Base-by-base conservation (phyloP, 2,797 vertebrate species). In the Cygnus olor region DNA sequence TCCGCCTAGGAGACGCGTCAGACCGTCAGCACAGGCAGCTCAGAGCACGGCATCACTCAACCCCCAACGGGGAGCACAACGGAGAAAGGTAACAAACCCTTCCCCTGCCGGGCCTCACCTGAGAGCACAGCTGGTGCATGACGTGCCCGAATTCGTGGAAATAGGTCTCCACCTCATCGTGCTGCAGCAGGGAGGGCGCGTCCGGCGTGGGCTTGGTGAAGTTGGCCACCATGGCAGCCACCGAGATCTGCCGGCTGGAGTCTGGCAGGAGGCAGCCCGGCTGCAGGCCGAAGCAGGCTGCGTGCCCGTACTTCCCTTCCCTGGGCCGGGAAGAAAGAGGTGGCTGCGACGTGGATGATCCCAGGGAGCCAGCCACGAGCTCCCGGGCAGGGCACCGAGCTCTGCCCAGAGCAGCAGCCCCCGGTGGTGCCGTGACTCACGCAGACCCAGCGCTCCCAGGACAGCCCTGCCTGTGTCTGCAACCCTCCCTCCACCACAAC, bases 71-170 rank as follows among this genome's bases (percentile, higher is more conserved):
- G 9, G 4, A 57, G 27, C 2, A 9, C 0, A 2, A 14, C 0
- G 4, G 28, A 47, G 6, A 1, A 14, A 10, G 36, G 5, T 2
- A 9, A 63, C 5, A 0, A 21, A 56, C 2, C 19, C 9, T 7
- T 3, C 3, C 42, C 1, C 10, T 6, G 56, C 36, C n/a, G 18
- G 44, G n/a, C 28, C 94, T 91, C 70, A 99, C 99, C 99, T 99
- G 98, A 2, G 99, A 99, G 69, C 99, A 99, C 3, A 99, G 98
- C 96, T 99, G 99, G 97, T 99, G 99, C 99, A 99, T 99, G 94
- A 99, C 99, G 1, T 99, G 99, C 21, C 99, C 99, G 0, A 99
- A 99, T 93, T 99, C 99, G 0, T 99, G 99, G 98, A 99, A 99
- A 87, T 99, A 99, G 0, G 99, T 99, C 97, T 99, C 99, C 97